Evolutionary conservation across 2,888 invertebrate species (phyloP).

Genomic region (Julus scandinavius): DNA sequence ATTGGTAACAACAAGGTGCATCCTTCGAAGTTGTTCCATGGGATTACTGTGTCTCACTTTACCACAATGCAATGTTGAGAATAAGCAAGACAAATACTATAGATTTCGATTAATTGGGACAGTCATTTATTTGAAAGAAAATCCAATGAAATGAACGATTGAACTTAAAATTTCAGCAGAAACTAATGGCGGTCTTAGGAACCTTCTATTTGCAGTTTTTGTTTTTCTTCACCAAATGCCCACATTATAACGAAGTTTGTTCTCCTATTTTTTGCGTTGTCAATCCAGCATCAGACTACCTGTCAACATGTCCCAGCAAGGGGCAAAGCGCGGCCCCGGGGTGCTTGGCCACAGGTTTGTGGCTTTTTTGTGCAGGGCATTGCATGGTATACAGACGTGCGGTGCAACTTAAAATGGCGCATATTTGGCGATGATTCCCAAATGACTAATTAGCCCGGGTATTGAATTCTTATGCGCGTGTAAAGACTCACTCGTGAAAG

Average conservation of each 20-base stretch:
- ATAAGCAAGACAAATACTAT: no score
- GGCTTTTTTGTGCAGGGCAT: background rate
- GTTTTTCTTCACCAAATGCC: background rate
- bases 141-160: no score
- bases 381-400: background rate
- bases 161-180: no score
- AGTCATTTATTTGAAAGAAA: no score
- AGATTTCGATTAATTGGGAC: no score
- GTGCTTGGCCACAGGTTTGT: background rate
- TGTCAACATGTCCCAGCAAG: constrained; percentile 35
- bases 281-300: constrained; percentile 9
- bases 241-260: background rate
- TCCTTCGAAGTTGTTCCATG: no score
- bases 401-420: background rate
- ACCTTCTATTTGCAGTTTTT: background rate
- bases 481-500: constrained; percentile 6
- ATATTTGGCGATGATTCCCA: background rate
- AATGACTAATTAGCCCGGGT: constrained; percentile 30
- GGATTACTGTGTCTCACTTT: no score
- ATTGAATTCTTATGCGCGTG: background rate
- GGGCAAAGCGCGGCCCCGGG: constrained; percentile 28
- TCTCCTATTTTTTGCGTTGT: background rate
- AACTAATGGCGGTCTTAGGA: no score
- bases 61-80: no score
- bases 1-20: no score